Evolutionary conservation across 2,797 vertebrate genomes (phyloP).

Genomic region (Huso huso): DNA sequence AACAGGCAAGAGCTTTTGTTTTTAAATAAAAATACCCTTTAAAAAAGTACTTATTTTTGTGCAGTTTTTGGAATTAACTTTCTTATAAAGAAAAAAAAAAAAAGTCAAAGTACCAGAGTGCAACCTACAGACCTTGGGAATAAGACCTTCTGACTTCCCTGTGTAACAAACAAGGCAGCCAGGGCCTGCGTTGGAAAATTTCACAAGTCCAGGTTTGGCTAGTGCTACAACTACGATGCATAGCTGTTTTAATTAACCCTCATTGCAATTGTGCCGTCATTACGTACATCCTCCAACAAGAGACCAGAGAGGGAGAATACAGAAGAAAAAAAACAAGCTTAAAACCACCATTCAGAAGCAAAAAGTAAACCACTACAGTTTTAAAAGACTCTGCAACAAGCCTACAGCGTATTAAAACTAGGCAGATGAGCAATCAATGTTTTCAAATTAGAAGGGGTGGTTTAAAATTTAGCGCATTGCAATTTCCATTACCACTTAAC

Average conservation of each 20-base stretch:
- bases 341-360: neutral
- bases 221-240: slow-evolving; percentile 55
- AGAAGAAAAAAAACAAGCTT: neutral
- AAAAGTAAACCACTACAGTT: neutral
- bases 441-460: neutral
- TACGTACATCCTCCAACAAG: slow-evolving; percentile 41
- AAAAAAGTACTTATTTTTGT: slow-evolving; percentile 33
- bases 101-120: slow-evolving; percentile 54
- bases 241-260: slow-evolving; percentile 37
- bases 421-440: neutral
- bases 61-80: slow-evolving; percentile 58
- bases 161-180: slow-evolving; percentile 58
- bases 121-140: slow-evolving; percentile 63
- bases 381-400: neutral
- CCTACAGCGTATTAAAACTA: neutral
- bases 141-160: slow-evolving; percentile 76
- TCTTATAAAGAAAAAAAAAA: slow-evolving; percentile 47
- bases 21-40: slow-evolving; percentile 28
- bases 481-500: no score
- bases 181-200: slow-evolving; percentile 35
- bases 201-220: slow-evolving; percentile 37
- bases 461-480: neutral
- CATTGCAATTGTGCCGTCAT: slow-evolving; percentile 42
- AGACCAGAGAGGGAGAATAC: slow-evolving; percentile 25
- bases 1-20: slow-evolving; percentile 26